Percentiles rank a stretch among this genome's conserved stretches.
Evolutionary conservation across 2,113 vertebrate species (phyloP).

Genomic region (Syrmaticus mikado): DNA sequence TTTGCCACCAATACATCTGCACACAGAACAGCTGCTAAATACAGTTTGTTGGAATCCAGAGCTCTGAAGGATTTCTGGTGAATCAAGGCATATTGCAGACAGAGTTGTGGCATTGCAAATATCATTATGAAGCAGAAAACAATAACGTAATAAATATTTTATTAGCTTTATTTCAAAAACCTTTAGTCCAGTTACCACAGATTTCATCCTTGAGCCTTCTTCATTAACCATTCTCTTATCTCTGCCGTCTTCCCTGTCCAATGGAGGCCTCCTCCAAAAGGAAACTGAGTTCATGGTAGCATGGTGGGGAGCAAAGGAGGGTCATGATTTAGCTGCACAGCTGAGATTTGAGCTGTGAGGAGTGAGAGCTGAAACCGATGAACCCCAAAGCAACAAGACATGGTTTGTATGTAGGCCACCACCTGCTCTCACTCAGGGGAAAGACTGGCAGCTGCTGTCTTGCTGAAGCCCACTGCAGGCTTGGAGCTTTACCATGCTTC

Average conservation of each 20-base stretch:
- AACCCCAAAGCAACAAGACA: background rate
- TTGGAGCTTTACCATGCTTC: background rate
- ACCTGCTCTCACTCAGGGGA: slow-evolving; percentile 16
- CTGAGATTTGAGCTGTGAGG: background rate
- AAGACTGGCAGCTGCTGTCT: background rate
- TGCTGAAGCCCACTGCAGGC: background rate
- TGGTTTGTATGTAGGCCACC: slow-evolving; percentile 20
- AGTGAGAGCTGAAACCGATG: background rate
- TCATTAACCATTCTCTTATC: background rate
- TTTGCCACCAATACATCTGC: background rate
- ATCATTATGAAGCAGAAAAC: background rate
- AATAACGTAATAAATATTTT: background rate
- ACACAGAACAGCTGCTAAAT: background rate
- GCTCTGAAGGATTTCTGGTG: background rate
- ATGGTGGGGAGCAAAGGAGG: background rate
- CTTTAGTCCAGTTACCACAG: background rate
- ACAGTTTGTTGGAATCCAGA: background rate
- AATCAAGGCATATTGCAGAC: background rate
- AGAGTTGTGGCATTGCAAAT: background rate
- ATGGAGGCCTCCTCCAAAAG: background rate
- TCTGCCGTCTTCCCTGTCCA: background rate
- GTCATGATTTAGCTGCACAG: background rate
- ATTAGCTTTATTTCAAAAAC: background rate
- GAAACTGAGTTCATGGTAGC: background rate
- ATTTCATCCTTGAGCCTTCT: background rate